Base-by-base conservation (phyloP, 2,113 vertebrate genomes). In the Vanacampus margaritifer region DNA sequence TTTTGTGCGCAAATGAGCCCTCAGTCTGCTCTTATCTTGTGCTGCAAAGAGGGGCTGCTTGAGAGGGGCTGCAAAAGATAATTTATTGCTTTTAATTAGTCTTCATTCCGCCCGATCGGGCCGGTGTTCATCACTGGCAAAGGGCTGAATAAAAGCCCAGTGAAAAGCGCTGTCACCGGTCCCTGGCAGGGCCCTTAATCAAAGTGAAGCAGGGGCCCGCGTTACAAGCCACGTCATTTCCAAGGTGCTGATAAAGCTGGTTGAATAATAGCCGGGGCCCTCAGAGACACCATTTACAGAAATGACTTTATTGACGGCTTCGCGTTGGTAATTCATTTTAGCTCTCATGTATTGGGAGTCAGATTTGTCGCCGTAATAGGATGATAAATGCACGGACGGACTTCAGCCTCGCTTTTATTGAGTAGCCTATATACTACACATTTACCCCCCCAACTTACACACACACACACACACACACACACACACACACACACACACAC, bases 41-140 rank as follows among this genome's bases (percentile, higher is more conserved):
- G 71, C 92, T 89, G 93, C 94, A 94, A 86, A 63, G 77, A 94
- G 95, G 93, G 93, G 94, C 93, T 93, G 91, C 92, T 93, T 91
- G 94, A 95, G 94, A 93, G 93, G 92, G 91, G 84, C 92, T 87
- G 68, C 68, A 53, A 51, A 73, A 82, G 95, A 97, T 97, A 96
- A 97, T 98, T 98, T 98, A 98, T 98, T 96, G 96, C 94, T 95
- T 97, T 98, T 97, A 98, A 98, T 98, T 98, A 98, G 94, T 95
- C 95, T 94, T 94, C 95, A 95, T 95, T 95, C 95, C 94, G 93
- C 94, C 94, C 93, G 94, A 94, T 96, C 94, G 93, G 95, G 92
- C 94, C 94, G 91, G 93, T 90, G 94, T 94, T 96, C 94, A 95
- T 96, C 94, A 95, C 93, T 13, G 71, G 90, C 92, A 92, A 91